phyloP scores from a whole-genome alignment of 1,140 invertebrate genomes.

The Drosophila murphyi region DNA sequence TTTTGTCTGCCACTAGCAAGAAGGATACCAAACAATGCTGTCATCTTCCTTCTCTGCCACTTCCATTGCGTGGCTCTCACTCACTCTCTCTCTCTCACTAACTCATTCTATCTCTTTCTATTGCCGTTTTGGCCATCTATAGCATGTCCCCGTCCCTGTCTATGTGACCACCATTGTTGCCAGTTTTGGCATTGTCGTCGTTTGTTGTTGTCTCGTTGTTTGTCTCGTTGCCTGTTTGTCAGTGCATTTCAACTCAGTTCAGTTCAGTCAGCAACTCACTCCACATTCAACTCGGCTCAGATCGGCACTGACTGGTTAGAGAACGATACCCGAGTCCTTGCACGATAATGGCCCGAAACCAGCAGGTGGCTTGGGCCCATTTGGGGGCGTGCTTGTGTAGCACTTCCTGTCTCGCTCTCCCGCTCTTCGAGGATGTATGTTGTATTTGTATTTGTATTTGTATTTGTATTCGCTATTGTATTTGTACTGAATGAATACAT shows the following conservation, averaged over 20 bases:
- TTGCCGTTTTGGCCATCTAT: conserved; percentile 27
- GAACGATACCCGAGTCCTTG: conserved; percentile 33
- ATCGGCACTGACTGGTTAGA: conserved; percentile 22
- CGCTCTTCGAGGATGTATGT: not conserved
- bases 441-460: conserved; percentile 14
- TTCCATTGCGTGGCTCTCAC: not conserved
- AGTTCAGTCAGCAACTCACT: conserved; percentile 28
- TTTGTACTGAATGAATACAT: conserved; percentile 12
- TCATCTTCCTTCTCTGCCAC: conserved; percentile 37
- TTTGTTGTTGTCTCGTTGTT: conserved; percentile 38
- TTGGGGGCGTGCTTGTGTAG: conserved; percentile 51
- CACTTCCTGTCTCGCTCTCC: conserved; percentile 47
- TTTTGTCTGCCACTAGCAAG: conserved; percentile 62
- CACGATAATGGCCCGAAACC: conserved; percentile 54
- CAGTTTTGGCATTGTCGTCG: conserved; percentile 58
- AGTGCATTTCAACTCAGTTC: conserved; percentile 29
- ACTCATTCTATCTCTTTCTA: conserved; percentile 30
- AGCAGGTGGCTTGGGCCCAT: conserved; percentile 70
- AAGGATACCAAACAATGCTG: conserved; percentile 76
- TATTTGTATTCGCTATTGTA: not conserved
- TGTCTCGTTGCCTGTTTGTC: conserved; percentile 63
- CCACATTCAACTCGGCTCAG: conserved; percentile 15
- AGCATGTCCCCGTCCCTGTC: conserved; percentile 24
- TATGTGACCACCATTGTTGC: conserved; percentile 52
- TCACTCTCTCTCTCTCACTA: conserved; percentile 21